phyloP scores from a whole-genome alignment of 2,888 invertebrate species.

The Pristionchus entomophagus region DNA sequence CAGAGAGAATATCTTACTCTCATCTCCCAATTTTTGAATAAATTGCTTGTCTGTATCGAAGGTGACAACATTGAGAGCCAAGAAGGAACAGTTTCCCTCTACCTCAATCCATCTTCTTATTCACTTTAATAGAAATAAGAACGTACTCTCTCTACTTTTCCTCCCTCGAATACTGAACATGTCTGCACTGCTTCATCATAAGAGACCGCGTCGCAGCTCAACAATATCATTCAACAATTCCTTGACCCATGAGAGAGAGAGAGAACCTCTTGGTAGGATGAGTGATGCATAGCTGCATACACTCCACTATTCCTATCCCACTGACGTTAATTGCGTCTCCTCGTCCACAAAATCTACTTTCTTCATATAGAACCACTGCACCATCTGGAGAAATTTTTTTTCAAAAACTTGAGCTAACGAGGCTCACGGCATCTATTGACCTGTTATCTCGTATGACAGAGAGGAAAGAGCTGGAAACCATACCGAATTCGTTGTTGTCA shows the following conservation, averaged over 20 bases:
- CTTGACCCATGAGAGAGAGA: too few species aligned
- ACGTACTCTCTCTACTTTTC: constrained; percentile 19
- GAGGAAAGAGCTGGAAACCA: not conserved
- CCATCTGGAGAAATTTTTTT: constrained; percentile 28
- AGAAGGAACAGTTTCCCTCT: constrained; percentile 31
- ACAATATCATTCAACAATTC: not conserved
- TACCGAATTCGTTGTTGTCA: constrained; percentile 28
- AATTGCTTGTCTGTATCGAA: constrained; percentile 29
- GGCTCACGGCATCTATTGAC: not conserved
- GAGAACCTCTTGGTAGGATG: constrained; percentile 48
- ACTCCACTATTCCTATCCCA: constrained; percentile 26
- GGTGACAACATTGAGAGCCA: constrained; percentile 36
- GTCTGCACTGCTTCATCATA: constrained; percentile 3
- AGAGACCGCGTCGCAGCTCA: constrained; percentile 39
- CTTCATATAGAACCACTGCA: constrained; percentile 41
- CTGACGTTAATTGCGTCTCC: constrained; percentile 17
- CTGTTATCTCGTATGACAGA: not conserved
- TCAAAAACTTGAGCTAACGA: constrained; percentile 47
- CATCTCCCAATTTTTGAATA: constrained; percentile 35
- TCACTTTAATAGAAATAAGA: not conserved
- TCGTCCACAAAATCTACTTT: constrained; percentile 15
- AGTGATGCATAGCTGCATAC: constrained; percentile 44
- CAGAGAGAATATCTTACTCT: not conserved
- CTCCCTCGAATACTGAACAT: constrained; percentile 40
- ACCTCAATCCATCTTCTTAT: not conserved